Evolutionary conservation across 2,888 invertebrate genomes (phyloP).

Genomic region (Mongoloraphidia duomilia): DNA sequence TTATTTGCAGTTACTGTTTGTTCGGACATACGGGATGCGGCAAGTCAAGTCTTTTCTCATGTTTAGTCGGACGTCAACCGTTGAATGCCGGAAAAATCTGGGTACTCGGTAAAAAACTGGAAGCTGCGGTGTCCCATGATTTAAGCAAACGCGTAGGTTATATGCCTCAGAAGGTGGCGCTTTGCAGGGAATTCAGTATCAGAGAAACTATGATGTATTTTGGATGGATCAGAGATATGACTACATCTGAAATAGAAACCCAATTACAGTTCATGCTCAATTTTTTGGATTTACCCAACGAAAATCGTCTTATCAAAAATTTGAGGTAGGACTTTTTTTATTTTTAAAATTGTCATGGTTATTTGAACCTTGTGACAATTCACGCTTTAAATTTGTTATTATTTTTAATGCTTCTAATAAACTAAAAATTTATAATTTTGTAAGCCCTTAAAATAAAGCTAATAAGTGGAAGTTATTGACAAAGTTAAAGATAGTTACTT

Average conservation of each 20-base stretch:
- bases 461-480: too few species aligned
- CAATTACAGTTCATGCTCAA: conserved; percentile 64
- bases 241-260: conserved; percentile 53
- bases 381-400: too few species aligned
- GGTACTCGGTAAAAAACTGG: conserved; percentile 72
- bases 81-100: conserved; percentile 67
- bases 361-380: too few species aligned
- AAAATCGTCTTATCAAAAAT: conserved; percentile 53
- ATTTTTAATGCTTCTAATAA: too few species aligned
- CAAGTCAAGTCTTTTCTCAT: conserved; percentile 74
- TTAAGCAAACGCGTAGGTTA: conserved; percentile 84
- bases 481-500: too few species aligned
- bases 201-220: conserved; percentile 83
- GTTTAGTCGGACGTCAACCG: conserved; percentile 68
- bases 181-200: conserved; percentile 75
- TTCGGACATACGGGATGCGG: conserved; percentile 83
- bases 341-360: too few species aligned
- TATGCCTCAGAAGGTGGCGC: conserved; percentile 78
- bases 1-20: conserved; percentile 58
- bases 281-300: conserved; percentile 69
- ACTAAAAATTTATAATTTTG: not conserved
- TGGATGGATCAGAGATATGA: conserved; percentile 81
- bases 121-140: conserved; percentile 67
- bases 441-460: not conserved
- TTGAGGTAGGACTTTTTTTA: conserved; percentile 33